Base-by-base conservation (phyloP, 92 coral and sea anemone species). In the Porites cylindrica region DNA sequence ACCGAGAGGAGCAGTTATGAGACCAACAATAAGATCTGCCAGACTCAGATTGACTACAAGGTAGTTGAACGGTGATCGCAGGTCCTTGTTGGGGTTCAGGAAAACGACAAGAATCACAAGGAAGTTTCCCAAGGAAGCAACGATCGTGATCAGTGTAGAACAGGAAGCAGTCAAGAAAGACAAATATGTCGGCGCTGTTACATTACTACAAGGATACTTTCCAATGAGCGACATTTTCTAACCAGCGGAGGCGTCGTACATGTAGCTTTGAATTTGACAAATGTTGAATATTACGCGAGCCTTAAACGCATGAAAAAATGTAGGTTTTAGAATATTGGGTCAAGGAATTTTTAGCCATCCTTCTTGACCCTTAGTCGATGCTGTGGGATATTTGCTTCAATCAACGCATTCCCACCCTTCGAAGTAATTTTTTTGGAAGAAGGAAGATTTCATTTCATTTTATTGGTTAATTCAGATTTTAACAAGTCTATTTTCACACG, bases 11-110 rank as follows among this genome's bases (percentile, higher is more conserved):
- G 87, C 93, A 5, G 92, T 92, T 1, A 91, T 68, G 70, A 91
- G 84, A 19, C 98, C 98, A 4, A 96, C 98, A 56, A 92, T 72
- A 1, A 94, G 89, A 73, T 96, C 98, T 10, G 98, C 98, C 60
- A 96, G 56, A 14, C 95, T 96, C 20, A 96, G 87, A 61, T 92
- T 96, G 38, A 83, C 90, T 2, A 94, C 85, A 74, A 94, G 90
- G 76, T 75, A 92, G 87, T 89, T 94, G 85, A 94, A 94, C 51
- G 98, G 98, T 17, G 92, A 90, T 20, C 96, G 81, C 12, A 96
- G 88, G 29, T 92, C 88, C 72, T 78, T 88, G 85, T 94, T 90
- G 23, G 98, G 98, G 38, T 96, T 93, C 10, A 92, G 32, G 5
- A 90, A 73, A 9, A 96, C 96, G 11, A 97, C 93, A 11, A 96